phyloP scores from a whole-genome alignment of 2,113 vertebrate species.

The Daboia siamensis region DNA sequence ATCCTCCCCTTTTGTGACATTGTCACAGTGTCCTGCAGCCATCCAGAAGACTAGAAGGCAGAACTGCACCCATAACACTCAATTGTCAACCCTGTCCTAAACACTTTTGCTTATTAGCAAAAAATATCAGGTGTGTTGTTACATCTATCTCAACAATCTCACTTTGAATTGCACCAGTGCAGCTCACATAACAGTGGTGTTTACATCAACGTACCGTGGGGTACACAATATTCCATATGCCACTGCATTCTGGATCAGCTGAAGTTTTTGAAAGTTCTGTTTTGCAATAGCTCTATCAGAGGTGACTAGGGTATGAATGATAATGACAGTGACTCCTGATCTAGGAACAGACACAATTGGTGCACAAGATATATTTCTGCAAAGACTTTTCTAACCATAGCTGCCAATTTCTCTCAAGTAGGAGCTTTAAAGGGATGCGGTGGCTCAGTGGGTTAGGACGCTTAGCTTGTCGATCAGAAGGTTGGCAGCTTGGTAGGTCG shows the following conservation, averaged over 20 bases:
- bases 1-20: background rate
- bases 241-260: background rate
- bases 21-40: background rate
- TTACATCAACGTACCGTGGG: background rate
- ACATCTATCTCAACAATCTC: background rate
- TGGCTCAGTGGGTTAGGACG: too few relatives aligned
- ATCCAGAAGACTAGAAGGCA: background rate
- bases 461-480: too few relatives aligned
- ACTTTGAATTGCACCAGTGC: background rate
- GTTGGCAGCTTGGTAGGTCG: too few relatives aligned
- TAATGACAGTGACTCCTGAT: background rate
- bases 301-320: background rate
- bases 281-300: background rate
- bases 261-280: background rate
- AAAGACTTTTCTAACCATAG: background rate
- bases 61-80: background rate
- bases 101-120: background rate
- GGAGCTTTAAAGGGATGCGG: background rate
- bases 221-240: background rate
- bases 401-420: background rate
- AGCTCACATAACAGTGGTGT: background rate
- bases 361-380: background rate
- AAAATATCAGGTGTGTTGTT: background rate
- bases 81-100: background rate
- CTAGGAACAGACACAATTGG: background rate